A percentile compares a stretch with the other conserved stretches of the same genome.
Evolutionary conservation across 1,140 invertebrate genomes (phyloP).

Genomic region (Carposina sasakii): DNA sequence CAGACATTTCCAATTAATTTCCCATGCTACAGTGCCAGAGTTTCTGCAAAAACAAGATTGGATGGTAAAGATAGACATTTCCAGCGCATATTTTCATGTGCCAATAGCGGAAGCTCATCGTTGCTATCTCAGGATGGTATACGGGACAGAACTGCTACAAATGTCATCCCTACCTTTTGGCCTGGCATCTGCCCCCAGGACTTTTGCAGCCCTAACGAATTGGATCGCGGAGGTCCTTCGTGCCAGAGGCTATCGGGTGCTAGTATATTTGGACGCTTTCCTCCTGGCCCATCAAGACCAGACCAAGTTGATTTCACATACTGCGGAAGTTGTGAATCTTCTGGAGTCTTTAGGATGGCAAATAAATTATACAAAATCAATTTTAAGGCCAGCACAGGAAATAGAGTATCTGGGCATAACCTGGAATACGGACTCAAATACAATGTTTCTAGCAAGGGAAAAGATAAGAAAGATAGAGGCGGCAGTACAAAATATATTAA

Average conservation of each 20-base stretch:
- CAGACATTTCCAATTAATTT: conserved; percentile 12
- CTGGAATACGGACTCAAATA: conserved; percentile 24
- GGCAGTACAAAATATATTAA: background rate
- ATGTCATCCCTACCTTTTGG: conserved; percentile 29
- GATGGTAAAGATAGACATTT: conserved; percentile 27
- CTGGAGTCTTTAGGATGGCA: conserved; percentile 24
- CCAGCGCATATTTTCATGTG: conserved; percentile 30
- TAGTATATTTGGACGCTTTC: conserved; percentile 15
- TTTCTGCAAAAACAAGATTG: conserved; percentile 22
- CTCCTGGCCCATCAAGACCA: conserved; percentile 12
- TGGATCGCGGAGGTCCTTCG: conserved; percentile 35
- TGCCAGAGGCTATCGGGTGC: conserved; percentile 5
- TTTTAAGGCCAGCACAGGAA: conserved; percentile 18
- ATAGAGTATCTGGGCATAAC: conserved; percentile 26
- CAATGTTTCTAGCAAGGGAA: conserved; percentile 13
- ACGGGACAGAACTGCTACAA: conserved; percentile 25
- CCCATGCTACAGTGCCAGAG: conserved; percentile 15
- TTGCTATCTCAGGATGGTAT: conserved; percentile 23
- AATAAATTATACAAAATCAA: conserved; percentile 22
- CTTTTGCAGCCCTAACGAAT: conserved; percentile 30
- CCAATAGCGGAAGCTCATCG: conserved; percentile 27
- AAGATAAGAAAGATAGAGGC: conserved; percentile 2
- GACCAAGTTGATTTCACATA: conserved; percentile 3
- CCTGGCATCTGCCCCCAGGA: conserved; percentile 35
- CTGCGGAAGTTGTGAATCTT: conserved; percentile 11